Percentiles rank a stretch among this genome's conserved stretches.
These are phyloP conservation scores for Campoplex nolae DNA, from an alignment of 2,888 invertebrate genomes.

Conservation along the genomic window DNA sequence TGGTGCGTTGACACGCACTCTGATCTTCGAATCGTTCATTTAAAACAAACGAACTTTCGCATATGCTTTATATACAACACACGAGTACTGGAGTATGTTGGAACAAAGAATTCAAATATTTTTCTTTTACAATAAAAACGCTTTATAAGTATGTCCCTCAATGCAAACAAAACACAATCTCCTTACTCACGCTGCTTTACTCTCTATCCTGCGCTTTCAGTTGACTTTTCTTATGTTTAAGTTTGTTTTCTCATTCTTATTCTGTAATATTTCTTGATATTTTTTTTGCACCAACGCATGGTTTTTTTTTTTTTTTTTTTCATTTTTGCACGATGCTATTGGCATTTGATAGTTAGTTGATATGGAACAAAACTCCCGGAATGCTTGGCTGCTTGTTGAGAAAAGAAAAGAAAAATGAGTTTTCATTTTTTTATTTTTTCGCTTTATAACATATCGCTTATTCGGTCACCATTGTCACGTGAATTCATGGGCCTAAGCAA, in stretches of 20 bases:
- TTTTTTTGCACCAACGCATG: conserved; percentile 51
- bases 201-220: conserved; percentile 21
- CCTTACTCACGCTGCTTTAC: conserved; percentile 54
- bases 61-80: conserved; percentile 53
- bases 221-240: neutral
- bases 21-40: conserved; percentile 46
- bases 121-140: conserved; percentile 71
- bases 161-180: conserved; percentile 56
- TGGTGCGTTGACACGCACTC: conserved; percentile 54
- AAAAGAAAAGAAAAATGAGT: neutral
- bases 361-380: neutral
- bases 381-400: neutral
- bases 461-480: neutral
- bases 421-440: neutral
- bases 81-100: conserved; percentile 58
- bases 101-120: conserved; percentile 50
- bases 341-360: neutral
- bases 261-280: conserved; percentile 31
- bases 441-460: neutral
- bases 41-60: conserved; percentile 44
- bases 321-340: conserved; percentile 3
- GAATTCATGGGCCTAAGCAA: conserved; percentile 45
- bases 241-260: conserved; percentile 29
- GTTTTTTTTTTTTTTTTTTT: conserved; percentile 14
- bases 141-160: conserved; percentile 61